Conservation (phyloP, 2,113 vertebrate genomes). For the Desmodus rotundus region DNA sequence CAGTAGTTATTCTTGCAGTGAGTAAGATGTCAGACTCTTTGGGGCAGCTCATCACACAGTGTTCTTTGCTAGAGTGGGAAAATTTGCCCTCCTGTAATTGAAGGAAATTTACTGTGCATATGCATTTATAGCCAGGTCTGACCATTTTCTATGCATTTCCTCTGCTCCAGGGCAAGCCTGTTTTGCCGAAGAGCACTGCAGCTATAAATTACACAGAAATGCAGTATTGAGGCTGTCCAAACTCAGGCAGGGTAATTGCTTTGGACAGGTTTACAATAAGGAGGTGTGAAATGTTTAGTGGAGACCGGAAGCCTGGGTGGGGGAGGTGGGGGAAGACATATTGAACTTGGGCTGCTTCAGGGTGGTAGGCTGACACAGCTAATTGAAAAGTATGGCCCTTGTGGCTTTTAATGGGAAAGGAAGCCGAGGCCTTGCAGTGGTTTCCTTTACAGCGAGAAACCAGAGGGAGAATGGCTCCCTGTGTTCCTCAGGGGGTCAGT, state of each 20-base stretch:
- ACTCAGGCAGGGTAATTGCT: conserved; percentile 76
- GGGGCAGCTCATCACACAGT: background rate
- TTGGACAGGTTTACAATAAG: conserved; percentile 84
- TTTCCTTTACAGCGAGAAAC: conserved; percentile 33
- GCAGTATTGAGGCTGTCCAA: conserved; percentile 63
- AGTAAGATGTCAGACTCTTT: background rate
- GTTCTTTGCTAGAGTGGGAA: background rate
- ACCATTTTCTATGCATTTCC: conserved; percentile 25
- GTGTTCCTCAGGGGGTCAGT: background rate
- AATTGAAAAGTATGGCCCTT: conserved; percentile 61
- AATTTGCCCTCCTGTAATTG: background rate
- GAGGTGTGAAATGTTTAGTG: conserved; percentile 82
- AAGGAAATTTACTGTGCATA: background rate
- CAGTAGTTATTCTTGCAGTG: background rate
- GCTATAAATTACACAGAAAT: conserved; percentile 77
- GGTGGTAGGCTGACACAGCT: conserved; percentile 57
- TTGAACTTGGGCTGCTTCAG: conserved; percentile 57
- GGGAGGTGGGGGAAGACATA: background rate
- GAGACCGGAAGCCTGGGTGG: conserved; percentile 8
- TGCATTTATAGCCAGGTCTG: background rate
- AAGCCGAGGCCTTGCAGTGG: background rate
- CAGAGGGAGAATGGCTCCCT: background rate
- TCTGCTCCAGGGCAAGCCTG: conserved; percentile 49
- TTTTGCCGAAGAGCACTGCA: conserved; percentile 52
- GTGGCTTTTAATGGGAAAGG: conserved; percentile 58